phyloP scores from a whole-genome alignment of 2,797 vertebrate species.

The Tauraco hartlaubi region DNA sequence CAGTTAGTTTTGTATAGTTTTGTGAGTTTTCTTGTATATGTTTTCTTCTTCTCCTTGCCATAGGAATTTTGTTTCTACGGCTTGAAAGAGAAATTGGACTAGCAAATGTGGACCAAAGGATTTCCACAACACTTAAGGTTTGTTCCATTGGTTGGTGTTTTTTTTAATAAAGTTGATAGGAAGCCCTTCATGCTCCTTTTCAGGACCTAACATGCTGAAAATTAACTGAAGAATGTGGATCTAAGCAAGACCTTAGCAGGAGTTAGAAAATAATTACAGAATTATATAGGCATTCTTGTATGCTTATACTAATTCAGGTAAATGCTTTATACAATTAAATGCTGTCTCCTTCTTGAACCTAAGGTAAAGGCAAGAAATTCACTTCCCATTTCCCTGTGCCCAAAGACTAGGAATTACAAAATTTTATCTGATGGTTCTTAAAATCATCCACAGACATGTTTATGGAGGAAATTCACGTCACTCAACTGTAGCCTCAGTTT shows the following conservation, averaged over 20 bases:
- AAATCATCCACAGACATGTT: not conserved
- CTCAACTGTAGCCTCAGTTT: not conserved
- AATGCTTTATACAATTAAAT: not conserved
- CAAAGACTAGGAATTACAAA: not conserved
- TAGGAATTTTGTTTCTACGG: not conserved
- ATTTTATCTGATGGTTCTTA: not conserved
- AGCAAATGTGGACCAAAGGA: not conserved
- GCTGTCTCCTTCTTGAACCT: not conserved
- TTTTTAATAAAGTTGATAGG: not conserved
- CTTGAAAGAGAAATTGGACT: not conserved
- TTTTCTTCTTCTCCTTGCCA: not conserved
- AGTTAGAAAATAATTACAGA: not conserved
- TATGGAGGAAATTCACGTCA: not conserved
- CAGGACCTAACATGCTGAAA: not conserved
- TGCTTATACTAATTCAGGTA: not conserved
- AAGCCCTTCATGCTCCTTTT: not conserved
- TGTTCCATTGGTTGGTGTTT: rapidly evolving
- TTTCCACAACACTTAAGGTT: not conserved
- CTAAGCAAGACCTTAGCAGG: not conserved
- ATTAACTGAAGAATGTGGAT: not conserved
- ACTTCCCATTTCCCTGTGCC: not conserved
- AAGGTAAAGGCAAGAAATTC: not conserved
- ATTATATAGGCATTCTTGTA: not conserved
- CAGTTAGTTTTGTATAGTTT: not conserved
- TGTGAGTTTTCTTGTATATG: not conserved